Base-by-base conservation (phyloP, 1,140 invertebrate species). In the Drosophila triauraria region DNA sequence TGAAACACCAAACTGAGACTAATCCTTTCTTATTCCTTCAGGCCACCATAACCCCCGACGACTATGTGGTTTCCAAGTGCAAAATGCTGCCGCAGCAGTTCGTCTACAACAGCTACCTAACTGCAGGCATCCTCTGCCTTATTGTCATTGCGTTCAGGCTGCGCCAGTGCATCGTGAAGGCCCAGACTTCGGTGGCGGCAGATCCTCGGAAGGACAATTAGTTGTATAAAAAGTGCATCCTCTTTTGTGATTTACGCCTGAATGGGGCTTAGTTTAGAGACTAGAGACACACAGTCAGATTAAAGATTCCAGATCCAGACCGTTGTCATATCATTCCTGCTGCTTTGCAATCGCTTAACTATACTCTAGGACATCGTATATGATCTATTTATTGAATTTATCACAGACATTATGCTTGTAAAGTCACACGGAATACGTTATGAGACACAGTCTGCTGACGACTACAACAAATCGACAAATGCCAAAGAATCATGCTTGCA, bases 31-130 rank as follows among this genome's bases (percentile, higher is more conserved):
- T n/a, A 3, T 35, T 71, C 58, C 8, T 4, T 10, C 15, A 88
- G 84, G 95, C 94, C 85, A 93, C 95, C 10, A 94, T 97, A 70
- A 95, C 95, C 23, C 94, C 95, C 15, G 94, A 95, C 82, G 95
- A 96, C 87, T 96, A 95, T 93, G 93, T 94, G 30, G 92, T 96
- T 23, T 93, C 93, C 51, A 96, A 96, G 91, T 98, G 97, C 92
- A 95, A 95, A 76, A 95, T 97, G 94, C 96, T 97, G 51, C 63
- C 76, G 8, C 88, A 92, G 63, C 82, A 86, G 44, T 83, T 87
- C 43, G 87, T 92, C 0, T 78, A 43, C 47, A 90, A 61, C 35
- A 78, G 81, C 46, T 92, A 93, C 48, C 53, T 78, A n/a, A 64
- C 63, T 48, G 61, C 78, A 27, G 58, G 42, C 3, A 15, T 75